A percentile compares a stretch with the other conserved stretches of the same genome.
Evolutionary conservation across 2,888 invertebrate genomes (phyloP).

Genomic region (Elgonia sp.): DNA sequence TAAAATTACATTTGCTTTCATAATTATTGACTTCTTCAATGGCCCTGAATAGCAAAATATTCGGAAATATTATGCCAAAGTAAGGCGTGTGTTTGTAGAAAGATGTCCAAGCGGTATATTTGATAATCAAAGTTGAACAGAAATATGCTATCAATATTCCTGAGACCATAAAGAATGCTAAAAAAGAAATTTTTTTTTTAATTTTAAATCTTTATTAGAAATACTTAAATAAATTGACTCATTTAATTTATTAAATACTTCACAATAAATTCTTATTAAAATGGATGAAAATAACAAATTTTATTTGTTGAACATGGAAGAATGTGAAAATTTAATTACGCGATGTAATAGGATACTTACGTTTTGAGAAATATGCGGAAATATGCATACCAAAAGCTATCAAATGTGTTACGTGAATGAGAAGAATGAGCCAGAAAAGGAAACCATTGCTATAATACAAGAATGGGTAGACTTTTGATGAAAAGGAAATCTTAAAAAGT

Average conservation of each 20-base stretch:
- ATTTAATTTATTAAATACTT: too few relatives aligned
- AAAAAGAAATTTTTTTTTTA: conserved; percentile 40
- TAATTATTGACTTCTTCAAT: conserved; percentile 84
- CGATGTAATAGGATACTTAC: conserved; percentile 79
- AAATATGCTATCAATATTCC: conserved; percentile 76
- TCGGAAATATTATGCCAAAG: conserved; percentile 84
- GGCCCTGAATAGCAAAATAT: conserved; percentile 82
- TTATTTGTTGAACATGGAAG: too few relatives aligned
- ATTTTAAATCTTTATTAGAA: too few relatives aligned
- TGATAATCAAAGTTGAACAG: conserved; percentile 77
- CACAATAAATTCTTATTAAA: too few relatives aligned
- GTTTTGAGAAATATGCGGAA: conserved; percentile 84
- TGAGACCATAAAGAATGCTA: conserved; percentile 77
- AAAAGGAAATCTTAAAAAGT: conserved; percentile 83
- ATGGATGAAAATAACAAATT: too few relatives aligned
- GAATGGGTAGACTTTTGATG: conserved; percentile 82
- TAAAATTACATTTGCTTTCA: conserved; percentile 82
- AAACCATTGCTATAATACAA: conserved; percentile 84
- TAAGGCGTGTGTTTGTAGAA: conserved; percentile 78
- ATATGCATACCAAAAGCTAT: conserved; percentile 85
- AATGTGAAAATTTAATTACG: not conserved
- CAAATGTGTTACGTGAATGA: conserved; percentile 82
- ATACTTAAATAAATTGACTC: too few relatives aligned
- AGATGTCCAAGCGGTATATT: conserved; percentile 76
- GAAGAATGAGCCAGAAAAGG: conserved; percentile 83